A percentile compares a stretch with the other conserved stretches of the same genome.
Conservation (phyloP, 2,888 invertebrate species). For the Rhagonycha fulva region DNA sequence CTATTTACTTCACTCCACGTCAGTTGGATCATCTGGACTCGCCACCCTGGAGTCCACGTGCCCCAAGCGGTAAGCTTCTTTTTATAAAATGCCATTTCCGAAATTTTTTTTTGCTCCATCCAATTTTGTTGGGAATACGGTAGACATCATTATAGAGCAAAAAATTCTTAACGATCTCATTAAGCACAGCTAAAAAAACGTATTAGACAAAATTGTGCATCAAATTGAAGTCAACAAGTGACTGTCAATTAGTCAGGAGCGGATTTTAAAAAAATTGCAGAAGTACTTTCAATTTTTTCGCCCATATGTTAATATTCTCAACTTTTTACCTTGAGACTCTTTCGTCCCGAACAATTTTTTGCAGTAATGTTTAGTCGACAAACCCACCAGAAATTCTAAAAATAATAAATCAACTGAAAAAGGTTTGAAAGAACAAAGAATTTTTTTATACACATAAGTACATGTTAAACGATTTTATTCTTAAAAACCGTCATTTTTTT, state of each 20-base stretch:
- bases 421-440: neutral
- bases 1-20: conserved; percentile 40
- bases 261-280: neutral
- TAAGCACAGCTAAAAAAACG: neutral
- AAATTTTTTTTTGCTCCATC: neutral
- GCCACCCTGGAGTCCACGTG: conserved; percentile 54
- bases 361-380: neutral
- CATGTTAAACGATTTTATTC: neutral
- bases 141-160: neutral
- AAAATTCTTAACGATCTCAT: neutral
- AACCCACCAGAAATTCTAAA: neutral
- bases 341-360: neutral
- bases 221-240: neutral
- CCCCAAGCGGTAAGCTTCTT: conserved; percentile 49
- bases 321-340: neutral
- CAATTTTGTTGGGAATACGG: neutral
- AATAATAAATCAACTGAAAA: neutral
- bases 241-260: neutral
- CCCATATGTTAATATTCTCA: neutral
- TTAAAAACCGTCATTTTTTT: neutral
- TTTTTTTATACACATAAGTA: neutral
- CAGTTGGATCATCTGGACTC: conserved; percentile 44
- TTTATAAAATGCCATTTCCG: neutral
- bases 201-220: neutral
- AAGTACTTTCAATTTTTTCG: neutral